phyloP scores from a whole-genome alignment of 2,888 invertebrate species.

The Drosophila pegasa region DNA sequence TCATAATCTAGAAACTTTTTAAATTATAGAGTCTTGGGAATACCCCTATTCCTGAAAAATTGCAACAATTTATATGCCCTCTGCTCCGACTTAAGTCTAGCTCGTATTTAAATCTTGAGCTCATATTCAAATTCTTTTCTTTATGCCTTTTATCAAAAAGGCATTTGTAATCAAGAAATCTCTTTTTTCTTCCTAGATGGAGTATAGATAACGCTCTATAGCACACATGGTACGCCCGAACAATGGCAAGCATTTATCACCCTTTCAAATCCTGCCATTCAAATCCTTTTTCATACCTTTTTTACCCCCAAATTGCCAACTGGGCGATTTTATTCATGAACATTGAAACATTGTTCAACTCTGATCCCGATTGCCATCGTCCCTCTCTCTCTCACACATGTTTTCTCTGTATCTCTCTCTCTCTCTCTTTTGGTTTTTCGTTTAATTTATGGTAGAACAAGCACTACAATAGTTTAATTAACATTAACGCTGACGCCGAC shows the following conservation, averaged over 20 bases:
- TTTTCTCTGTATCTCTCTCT: neutral
- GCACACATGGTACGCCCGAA: neutral
- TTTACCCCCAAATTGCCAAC: slow-evolving; percentile 50
- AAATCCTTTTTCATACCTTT: slow-evolving; percentile 45
- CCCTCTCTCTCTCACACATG: slow-evolving; percentile 8
- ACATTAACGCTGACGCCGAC: slow-evolving; percentile 77
- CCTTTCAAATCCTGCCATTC: slow-evolving; percentile 10
- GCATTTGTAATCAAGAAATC: neutral
- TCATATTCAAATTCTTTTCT: slow-evolving; percentile 3
- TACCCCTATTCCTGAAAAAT: neutral
- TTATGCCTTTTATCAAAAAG: neutral
- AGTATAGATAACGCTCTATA: neutral
- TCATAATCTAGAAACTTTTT: neutral
- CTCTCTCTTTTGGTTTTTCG: slow-evolving; percentile 1
- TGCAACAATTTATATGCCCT: slow-evolving; percentile 18
- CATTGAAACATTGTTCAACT: slow-evolving; percentile 28
- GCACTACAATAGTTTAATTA: slow-evolving; percentile 78
- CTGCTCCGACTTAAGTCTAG: neutral
- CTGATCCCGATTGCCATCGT: slow-evolving; percentile 27
- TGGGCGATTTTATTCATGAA: slow-evolving; percentile 38
- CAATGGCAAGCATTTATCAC: slow-evolving; percentile 10
- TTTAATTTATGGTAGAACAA: slow-evolving; percentile 28
- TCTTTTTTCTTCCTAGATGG: neutral
- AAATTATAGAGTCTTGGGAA: neutral
- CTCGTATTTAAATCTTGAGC: neutral